Conservation (phyloP, 1,140 invertebrate genomes). For the Carposina sasakii region DNA sequence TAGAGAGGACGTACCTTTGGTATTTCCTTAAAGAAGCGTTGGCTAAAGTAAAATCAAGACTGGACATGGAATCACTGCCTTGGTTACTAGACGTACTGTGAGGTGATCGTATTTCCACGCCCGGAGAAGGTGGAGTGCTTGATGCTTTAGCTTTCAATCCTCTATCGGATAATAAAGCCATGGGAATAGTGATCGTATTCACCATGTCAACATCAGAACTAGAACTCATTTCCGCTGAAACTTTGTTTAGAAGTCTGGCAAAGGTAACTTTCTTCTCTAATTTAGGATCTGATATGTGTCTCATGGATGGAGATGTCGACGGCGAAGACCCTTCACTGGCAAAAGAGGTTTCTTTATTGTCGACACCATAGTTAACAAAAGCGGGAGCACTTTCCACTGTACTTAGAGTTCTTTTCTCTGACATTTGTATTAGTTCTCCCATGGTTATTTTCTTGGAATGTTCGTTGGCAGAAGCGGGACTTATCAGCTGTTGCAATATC, state of each 20-base stretch:
- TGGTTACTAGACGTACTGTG: constrained; percentile 79
- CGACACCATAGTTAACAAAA: constrained; percentile 56
- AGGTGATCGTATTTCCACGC: constrained; percentile 73
- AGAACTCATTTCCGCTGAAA: constrained; percentile 81
- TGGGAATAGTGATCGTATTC: constrained; percentile 68
- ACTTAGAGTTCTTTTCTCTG: constrained; percentile 71
- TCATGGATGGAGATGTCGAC: constrained; percentile 67
- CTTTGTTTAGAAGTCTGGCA: constrained; percentile 80
- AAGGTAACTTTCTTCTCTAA: constrained; percentile 85
- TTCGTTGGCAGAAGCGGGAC: constrained; percentile 63
- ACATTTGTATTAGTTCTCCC: constrained; percentile 81
- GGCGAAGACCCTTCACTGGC: constrained; percentile 63
- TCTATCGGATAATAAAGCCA: constrained; percentile 62
- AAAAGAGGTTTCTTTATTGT: constrained; percentile 75
- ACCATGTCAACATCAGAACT: constrained; percentile 77
- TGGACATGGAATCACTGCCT: constrained; percentile 80
- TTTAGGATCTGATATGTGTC: constrained; percentile 75
- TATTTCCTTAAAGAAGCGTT: constrained; percentile 63
- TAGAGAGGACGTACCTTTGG: constrained; percentile 43
- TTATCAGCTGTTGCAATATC: constrained; percentile 81
- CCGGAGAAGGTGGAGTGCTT: constrained; percentile 70
- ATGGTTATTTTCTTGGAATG: constrained; percentile 74
- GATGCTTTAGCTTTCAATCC: constrained; percentile 60
- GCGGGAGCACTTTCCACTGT: constrained; percentile 63
- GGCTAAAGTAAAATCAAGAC: constrained; percentile 75